These are phyloP conservation scores for Deroplatys truncata DNA, from an alignment of 2,888 invertebrate genomes.

Conservation along the genomic window DNA sequence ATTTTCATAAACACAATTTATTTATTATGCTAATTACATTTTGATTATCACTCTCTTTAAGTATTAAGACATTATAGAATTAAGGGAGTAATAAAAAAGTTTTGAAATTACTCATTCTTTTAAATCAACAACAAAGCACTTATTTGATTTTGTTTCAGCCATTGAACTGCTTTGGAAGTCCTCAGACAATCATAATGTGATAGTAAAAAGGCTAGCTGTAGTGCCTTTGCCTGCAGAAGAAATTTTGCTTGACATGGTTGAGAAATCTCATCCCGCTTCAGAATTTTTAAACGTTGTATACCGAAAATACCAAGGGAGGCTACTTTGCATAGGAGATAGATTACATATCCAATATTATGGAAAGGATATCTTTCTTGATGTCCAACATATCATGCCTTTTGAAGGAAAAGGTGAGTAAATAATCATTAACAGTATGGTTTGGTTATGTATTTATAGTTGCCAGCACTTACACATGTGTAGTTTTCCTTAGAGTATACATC, in stretches of 20 bases:
- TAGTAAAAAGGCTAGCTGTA: slow-evolving; percentile 5
- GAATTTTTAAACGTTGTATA: slow-evolving; percentile 32
- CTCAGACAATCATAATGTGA: background rate
- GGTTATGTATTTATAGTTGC: too few relatives aligned
- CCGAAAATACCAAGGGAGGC: slow-evolving; percentile 38
- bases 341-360: slow-evolving; percentile 48
- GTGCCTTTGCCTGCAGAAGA: slow-evolving; percentile 20
- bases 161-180: slow-evolving; percentile 34
- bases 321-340: slow-evolving; percentile 44
- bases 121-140: background rate
- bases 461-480: too few relatives aligned
- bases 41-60: too few relatives aligned
- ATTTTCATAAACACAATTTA: too few relatives aligned
- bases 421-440: too few relatives aligned
- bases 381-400: slow-evolving; percentile 38
- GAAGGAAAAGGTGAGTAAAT: slow-evolving; percentile 9
- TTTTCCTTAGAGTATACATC: too few relatives aligned
- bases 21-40: too few relatives aligned
- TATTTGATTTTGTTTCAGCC: slow-evolving; percentile 31
- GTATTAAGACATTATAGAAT: too few relatives aligned
- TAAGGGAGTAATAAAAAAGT: too few relatives aligned
- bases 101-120: too few relatives aligned
- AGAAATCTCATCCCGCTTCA: background rate
- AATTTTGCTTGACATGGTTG: slow-evolving; percentile 4
- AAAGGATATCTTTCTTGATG: slow-evolving; percentile 44